phyloP scores from a whole-genome alignment of 2,113 vertebrate genomes.

The Falco punctatus region DNA sequence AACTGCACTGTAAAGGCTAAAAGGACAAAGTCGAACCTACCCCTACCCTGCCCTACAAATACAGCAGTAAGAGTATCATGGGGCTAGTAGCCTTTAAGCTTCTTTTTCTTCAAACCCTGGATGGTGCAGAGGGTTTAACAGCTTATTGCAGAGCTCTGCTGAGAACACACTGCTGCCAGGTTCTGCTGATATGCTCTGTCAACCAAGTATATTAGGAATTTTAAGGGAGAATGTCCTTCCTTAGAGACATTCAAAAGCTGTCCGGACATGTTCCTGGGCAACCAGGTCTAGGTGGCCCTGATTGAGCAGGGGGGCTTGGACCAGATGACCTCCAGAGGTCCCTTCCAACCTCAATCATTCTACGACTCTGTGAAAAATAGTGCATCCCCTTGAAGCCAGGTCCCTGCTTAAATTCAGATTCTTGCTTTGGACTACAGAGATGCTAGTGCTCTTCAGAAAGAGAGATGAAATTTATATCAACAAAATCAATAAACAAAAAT shows the following conservation, averaged over 20 bases:
- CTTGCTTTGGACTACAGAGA: background rate
- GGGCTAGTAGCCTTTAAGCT: background rate
- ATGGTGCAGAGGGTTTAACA: background rate
- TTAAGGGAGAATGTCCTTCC: background rate
- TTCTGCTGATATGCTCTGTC: background rate
- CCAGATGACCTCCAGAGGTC: background rate
- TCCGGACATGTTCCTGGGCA: background rate
- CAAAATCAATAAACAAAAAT: background rate
- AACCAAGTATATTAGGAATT: background rate
- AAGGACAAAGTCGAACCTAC: background rate
- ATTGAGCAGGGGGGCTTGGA: background rate
- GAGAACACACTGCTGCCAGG: background rate
- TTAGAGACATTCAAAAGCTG: background rate
- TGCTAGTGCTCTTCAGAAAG: background rate
- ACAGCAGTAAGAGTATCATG: background rate
- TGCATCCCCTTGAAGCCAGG: background rate
- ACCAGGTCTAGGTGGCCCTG: background rate
- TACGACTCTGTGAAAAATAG: background rate
- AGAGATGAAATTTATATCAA: background rate
- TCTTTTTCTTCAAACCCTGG: background rate
- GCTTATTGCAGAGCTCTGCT: background rate
- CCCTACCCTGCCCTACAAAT: background rate
- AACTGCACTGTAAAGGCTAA: background rate
- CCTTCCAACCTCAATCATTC: background rate
- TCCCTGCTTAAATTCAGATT: background rate